These are phyloP conservation scores for Acromyrmex heyeri DNA, from an alignment of 1,140 invertebrate species.

Conservation along the genomic window DNA sequence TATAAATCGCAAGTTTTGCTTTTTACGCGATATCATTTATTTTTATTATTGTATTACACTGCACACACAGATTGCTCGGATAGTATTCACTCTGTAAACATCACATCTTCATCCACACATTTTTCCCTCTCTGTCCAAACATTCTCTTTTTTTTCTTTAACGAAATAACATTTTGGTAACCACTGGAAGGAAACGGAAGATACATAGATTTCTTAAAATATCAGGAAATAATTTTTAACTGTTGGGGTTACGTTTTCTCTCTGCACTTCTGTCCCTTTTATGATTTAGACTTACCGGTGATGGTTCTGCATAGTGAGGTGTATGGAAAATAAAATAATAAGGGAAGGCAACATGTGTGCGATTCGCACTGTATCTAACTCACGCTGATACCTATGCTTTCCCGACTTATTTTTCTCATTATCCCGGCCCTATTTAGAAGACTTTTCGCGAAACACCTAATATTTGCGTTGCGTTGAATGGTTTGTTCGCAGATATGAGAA, in stretches of 20 bases:
- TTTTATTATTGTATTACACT: slow-evolving; percentile 37
- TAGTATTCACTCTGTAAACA: slow-evolving; percentile 21
- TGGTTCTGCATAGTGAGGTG: slow-evolving; percentile 64
- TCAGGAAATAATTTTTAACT: neutral
- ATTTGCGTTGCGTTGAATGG: slow-evolving; percentile 74
- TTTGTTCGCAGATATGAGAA: slow-evolving; percentile 89
- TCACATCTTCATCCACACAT: slow-evolving; percentile 33
- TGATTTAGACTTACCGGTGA: slow-evolving; percentile 67
- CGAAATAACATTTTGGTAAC: neutral
- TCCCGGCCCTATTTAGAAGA: neutral
- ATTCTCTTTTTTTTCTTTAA: neutral
- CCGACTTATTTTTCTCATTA: slow-evolving; percentile 7
- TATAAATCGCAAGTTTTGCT: slow-evolving; percentile 53
- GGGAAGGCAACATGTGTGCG: slow-evolving; percentile 10
- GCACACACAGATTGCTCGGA: slow-evolving; percentile 30
- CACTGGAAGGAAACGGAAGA: neutral
- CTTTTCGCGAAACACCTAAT: slow-evolving; percentile 63
- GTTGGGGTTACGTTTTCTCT: neutral
- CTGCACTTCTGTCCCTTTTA: slow-evolving; percentile 50
- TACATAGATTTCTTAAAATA: too few relatives aligned
- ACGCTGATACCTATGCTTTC: slow-evolving; percentile 59
- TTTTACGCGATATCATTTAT: slow-evolving; percentile 46
- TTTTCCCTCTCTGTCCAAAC: neutral
- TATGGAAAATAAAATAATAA: slow-evolving; percentile 46
- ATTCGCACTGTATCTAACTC: slow-evolving; percentile 67